Evolutionary conservation across 1,140 invertebrate species (phyloP).

Genomic region (Ostrea edulis): DNA sequence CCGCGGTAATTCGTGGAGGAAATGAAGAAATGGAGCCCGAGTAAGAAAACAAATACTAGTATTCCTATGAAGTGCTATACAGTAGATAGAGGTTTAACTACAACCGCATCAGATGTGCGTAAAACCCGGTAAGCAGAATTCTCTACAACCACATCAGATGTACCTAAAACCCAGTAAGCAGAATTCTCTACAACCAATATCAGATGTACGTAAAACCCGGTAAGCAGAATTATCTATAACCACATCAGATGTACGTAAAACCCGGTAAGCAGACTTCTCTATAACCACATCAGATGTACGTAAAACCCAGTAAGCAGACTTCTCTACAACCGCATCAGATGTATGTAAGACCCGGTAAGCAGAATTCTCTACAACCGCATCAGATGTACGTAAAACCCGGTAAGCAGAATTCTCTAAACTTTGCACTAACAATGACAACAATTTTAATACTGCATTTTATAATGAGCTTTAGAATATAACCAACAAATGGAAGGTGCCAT

Average conservation of each 20-base stretch:
- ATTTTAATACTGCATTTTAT: conserved; percentile 35
- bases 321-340: too few species aligned
- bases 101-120: too few species aligned
- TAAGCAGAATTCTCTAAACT: neutral
- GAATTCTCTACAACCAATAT: neutral
- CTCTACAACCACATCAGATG: neutral
- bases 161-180: neutral
- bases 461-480: neutral
- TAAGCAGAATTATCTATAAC: neutral
- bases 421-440: neutral
- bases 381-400: neutral
- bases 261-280: neutral
- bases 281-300: too few species aligned
- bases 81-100: neutral
- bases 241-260: neutral
- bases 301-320: too few species aligned
- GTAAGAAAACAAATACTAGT: neutral
- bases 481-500: neutral
- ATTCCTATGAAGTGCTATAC: neutral
- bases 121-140: too few species aligned
- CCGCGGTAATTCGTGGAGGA: neutral
- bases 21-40: neutral
- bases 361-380: neutral
- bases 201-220: neutral
- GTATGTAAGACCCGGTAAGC: too few species aligned